A percentile compares a stretch with the other conserved stretches of the same genome.
Evolutionary conservation across 2,888 invertebrate genomes (phyloP).

Genomic region (Clistopyga incitator): DNA sequence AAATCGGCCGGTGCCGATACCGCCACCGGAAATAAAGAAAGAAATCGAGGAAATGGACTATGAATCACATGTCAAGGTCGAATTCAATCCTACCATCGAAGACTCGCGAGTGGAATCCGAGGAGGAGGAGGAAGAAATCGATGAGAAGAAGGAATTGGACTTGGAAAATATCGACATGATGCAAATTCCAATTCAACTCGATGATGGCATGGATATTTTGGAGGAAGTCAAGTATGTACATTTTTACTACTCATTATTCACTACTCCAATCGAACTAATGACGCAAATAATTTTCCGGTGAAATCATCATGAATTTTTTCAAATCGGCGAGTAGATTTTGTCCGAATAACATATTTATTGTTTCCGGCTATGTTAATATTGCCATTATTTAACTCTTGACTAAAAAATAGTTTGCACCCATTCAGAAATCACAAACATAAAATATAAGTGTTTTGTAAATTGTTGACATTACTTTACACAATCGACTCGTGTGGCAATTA

Average conservation of each 20-base stretch:
- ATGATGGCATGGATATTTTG: slow-evolving; percentile 87
- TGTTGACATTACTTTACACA: no score
- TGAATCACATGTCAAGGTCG: slow-evolving; percentile 77
- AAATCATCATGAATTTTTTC: no score
- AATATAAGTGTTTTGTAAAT: no score
- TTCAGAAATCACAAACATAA: no score
- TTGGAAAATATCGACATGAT: slow-evolving; percentile 90
- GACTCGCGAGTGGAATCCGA: slow-evolving; percentile 72
- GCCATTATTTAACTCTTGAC: no score
- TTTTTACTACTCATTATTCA: slow-evolving; percentile 19
- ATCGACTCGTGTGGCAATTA: no score
- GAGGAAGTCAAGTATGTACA: slow-evolving; percentile 84
- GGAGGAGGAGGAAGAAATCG: slow-evolving; percentile 78
- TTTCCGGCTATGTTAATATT: no score
- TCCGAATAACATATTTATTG: no score
- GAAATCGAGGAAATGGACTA: slow-evolving; percentile 81
- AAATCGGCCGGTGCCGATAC: slow-evolving; percentile 64
- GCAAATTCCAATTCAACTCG: slow-evolving; percentile 91
- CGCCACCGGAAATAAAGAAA: slow-evolving; percentile 79
- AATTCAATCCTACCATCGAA: slow-evolving; percentile 71
- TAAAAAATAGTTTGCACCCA: no score
- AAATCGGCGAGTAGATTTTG: no score
- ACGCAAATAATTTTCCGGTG: no score
- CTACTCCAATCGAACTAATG: background rate
- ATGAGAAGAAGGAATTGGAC: slow-evolving; percentile 83